These are phyloP conservation scores for Myripristis murdjan DNA, from an alignment of 2,797 vertebrate species.

Conservation along the genomic window DNA sequence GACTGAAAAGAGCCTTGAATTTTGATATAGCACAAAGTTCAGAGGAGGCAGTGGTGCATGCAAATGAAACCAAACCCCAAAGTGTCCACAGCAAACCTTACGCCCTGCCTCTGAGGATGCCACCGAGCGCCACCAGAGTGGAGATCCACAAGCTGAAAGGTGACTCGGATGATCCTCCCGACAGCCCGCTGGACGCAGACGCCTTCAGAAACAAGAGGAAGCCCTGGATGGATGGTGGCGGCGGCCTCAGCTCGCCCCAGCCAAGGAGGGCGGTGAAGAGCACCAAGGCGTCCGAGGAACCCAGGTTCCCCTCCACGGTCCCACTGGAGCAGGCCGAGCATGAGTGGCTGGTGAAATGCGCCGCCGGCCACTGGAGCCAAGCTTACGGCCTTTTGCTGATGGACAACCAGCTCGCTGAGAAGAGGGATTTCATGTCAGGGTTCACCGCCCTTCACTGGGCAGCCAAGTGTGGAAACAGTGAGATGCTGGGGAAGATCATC, in stretches of 20 bases:
- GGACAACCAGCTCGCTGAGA: slow-evolving; percentile 88
- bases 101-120: slow-evolving; percentile 87
- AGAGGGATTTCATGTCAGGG: slow-evolving; percentile 93
- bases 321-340: slow-evolving; percentile 90
- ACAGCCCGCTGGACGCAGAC: slow-evolving; percentile 10
- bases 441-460: slow-evolving; percentile 97
- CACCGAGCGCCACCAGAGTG: slow-evolving; percentile 60
- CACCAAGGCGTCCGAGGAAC: slow-evolving; percentile 79
- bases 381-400: slow-evolving; percentile 90
- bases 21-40: slow-evolving; percentile 50
- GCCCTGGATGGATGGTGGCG: slow-evolving; percentile 48
- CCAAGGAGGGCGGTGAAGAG: slow-evolving; percentile 76
- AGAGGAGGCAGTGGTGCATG: neutral
- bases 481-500: slow-evolving; percentile 89
- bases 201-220: slow-evolving; percentile 61
- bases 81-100: slow-evolving; percentile 82
- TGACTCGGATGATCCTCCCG: slow-evolving; percentile 39
- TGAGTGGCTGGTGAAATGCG: slow-evolving; percentile 89
- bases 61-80: neutral
- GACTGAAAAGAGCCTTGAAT: slow-evolving; percentile 44
- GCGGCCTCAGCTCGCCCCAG: slow-evolving; percentile 72
- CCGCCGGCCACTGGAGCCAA: slow-evolving; percentile 90
- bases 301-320: slow-evolving; percentile 60
- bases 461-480: slow-evolving; percentile 89
- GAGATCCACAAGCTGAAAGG: slow-evolving; percentile 41